Conservation (phyloP, 2,888 invertebrate genomes). For the Endotricha flammealis region DNA sequence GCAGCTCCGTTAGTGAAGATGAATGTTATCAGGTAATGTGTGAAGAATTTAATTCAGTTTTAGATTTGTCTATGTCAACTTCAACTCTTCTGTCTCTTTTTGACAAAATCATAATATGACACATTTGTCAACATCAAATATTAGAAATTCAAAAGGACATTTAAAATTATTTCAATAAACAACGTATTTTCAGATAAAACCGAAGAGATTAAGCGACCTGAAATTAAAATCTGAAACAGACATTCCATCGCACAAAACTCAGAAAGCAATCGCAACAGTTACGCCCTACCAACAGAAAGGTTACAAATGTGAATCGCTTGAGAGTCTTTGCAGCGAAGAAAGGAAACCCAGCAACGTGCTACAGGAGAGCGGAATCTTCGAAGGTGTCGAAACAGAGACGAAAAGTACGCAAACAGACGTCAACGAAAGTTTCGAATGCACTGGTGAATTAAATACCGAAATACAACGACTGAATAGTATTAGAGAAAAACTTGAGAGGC, state of each 20-base stretch:
- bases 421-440: constrained; percentile 72
- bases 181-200: constrained; percentile 54
- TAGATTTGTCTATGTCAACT: constrained; percentile 12
- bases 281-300: constrained; percentile 79
- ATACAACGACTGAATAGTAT: constrained; percentile 81
- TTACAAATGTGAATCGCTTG: constrained; percentile 66
- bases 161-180: constrained; percentile 7
- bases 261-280: constrained; percentile 81
- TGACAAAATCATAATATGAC: no score
- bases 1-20: constrained; percentile 75
- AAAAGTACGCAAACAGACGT: constrained; percentile 78
- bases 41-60: no score
- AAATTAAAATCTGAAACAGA: constrained; percentile 60
- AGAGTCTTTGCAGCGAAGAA: constrained; percentile 65
- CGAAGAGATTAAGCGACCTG: constrained; percentile 61
- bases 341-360: constrained; percentile 77
- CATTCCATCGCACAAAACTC: constrained; percentile 59
- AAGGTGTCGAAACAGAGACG: constrained; percentile 73
- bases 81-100: constrained; percentile 7
- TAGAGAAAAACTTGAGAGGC: constrained; percentile 80
- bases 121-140: no score
- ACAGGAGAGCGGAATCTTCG: constrained; percentile 87
- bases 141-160: background rate
- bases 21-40: constrained; percentile 69
- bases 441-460: constrained; percentile 78